Evolutionary conservation across 2,797 vertebrate species (phyloP).

Genomic region (Pangasius sanitwongsei): DNA sequence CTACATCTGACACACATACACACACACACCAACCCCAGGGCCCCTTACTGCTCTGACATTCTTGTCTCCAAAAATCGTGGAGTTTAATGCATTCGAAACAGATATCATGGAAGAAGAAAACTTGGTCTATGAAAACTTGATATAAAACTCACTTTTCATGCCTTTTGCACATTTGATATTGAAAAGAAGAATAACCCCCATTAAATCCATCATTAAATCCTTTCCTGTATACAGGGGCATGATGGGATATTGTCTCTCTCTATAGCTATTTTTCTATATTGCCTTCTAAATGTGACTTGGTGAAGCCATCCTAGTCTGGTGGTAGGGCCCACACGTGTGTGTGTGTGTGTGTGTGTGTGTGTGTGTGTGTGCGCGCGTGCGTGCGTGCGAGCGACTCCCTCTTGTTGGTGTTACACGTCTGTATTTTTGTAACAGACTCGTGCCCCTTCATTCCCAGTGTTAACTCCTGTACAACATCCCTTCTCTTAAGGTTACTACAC

Average conservation of each 20-base stretch:
- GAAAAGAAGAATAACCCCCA: constrained; percentile 23
- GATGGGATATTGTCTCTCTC: constrained; percentile 45
- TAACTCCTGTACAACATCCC: constrained; percentile 74
- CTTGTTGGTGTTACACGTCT: constrained; percentile 77
- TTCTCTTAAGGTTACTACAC: constrained; percentile 78
- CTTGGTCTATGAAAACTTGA: constrained; percentile 31
- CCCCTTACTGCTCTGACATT: not conserved
- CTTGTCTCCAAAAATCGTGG: constrained; percentile 83
- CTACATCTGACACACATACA: constrained; percentile 84
- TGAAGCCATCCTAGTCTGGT: constrained; percentile 90
- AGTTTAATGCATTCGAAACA: constrained; percentile 67
- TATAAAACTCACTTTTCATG: constrained; percentile 82
- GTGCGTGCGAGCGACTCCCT: constrained; percentile 53
- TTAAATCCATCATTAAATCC: constrained; percentile 4
- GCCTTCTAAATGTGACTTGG: constrained; percentile 87
- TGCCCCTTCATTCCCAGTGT: constrained; percentile 45
- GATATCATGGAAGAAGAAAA: constrained; percentile 60
- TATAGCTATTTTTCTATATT: constrained; percentile 87
- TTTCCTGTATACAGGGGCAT: constrained; percentile 50
- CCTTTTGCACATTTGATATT: constrained; percentile 93
- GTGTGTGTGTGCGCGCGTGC: constrained; percentile 58
- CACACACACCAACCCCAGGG: not conserved
- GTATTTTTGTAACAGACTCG: constrained; percentile 69
- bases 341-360: constrained; percentile 30
- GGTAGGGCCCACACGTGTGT: constrained; percentile 77